phyloP scores from a whole-genome alignment of 2,113 vertebrate species.

The Mola mola region DNA sequence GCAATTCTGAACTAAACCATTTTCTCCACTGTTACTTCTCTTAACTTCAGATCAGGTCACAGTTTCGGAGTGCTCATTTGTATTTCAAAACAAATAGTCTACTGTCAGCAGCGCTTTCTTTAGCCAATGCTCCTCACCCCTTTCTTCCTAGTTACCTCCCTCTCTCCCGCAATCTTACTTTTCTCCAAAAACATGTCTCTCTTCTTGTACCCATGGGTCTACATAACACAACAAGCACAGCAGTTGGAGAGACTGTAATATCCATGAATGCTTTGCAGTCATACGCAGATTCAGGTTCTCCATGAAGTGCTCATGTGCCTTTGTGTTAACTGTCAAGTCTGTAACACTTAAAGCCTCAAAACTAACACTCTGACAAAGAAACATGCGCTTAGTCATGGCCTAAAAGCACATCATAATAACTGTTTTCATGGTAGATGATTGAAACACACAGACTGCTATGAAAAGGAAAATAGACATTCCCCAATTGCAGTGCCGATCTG shows the following conservation, averaged over 20 bases:
- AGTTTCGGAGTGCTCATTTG: slow-evolving; percentile 20
- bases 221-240: slow-evolving; percentile 35
- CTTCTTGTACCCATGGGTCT: background rate
- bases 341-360: slow-evolving; percentile 18
- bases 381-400: slow-evolving; percentile 2
- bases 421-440: slow-evolving; percentile 42
- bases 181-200: slow-evolving; percentile 8
- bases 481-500: slow-evolving; percentile 27
- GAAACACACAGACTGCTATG: slow-evolving; percentile 33
- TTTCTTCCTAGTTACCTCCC: slow-evolving; percentile 54
- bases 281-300: slow-evolving; percentile 25
- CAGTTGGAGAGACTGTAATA: slow-evolving; percentile 21
- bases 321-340: slow-evolving; percentile 5
- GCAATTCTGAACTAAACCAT: background rate
- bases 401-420: slow-evolving; percentile 30
- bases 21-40: background rate
- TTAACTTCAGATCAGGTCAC: background rate
- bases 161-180: slow-evolving; percentile 42
- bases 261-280: slow-evolving; percentile 29
- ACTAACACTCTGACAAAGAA: slow-evolving; percentile 2
- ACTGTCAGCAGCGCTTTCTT: no score
- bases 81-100: no score
- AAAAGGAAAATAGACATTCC: slow-evolving; percentile 39
- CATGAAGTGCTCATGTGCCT: slow-evolving; percentile 9
- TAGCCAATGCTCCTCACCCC: slow-evolving; percentile 16